phyloP scores from a whole-genome alignment of 1,140 invertebrate species.

The Caenorhabditis inopinata region DNA sequence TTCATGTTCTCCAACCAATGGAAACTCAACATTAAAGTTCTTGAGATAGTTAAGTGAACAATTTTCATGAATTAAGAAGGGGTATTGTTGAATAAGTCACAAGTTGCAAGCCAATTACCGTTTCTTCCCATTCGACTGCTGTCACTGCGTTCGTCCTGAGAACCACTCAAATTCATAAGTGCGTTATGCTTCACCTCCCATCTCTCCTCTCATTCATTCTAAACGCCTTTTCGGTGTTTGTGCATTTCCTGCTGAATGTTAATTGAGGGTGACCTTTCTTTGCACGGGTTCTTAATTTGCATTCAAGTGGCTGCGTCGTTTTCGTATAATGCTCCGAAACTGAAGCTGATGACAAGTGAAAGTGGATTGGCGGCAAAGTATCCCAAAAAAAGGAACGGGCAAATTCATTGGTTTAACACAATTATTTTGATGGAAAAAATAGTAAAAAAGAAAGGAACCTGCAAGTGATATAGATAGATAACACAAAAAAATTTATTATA shows the following conservation, averaged over 20 bases:
- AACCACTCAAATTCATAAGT: conserved; percentile 29
- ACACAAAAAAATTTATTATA: too few species aligned
- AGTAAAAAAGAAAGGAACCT: too few species aligned
- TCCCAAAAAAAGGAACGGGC: too few species aligned
- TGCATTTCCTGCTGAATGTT: conserved; percentile 31
- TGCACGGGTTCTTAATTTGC: conserved; percentile 4
- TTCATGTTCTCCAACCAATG: too few species aligned
- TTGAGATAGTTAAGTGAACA: background rate
- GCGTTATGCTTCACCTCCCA: conserved; percentile 9
- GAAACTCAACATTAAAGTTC: background rate
- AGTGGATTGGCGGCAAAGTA: background rate
- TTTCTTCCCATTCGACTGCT: too few species aligned
- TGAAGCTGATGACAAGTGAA: too few species aligned
- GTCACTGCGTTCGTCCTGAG: background rate
- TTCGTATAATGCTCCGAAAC: background rate
- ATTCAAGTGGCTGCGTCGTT: background rate
- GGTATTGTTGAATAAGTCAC: conserved; percentile 27
- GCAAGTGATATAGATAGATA: too few species aligned
- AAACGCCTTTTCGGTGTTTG: conserved; percentile 28
- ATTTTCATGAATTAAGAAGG: background rate
- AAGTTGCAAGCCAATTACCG: conserved; percentile 22
- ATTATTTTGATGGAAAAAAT: too few species aligned
- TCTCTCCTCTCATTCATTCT: background rate
- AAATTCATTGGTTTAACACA: background rate
- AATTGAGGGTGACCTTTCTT: conserved; percentile 30